These are phyloP conservation scores for Calidris pygmaea DNA, from an alignment of 2,113 vertebrate species.

Conservation along the genomic window DNA sequence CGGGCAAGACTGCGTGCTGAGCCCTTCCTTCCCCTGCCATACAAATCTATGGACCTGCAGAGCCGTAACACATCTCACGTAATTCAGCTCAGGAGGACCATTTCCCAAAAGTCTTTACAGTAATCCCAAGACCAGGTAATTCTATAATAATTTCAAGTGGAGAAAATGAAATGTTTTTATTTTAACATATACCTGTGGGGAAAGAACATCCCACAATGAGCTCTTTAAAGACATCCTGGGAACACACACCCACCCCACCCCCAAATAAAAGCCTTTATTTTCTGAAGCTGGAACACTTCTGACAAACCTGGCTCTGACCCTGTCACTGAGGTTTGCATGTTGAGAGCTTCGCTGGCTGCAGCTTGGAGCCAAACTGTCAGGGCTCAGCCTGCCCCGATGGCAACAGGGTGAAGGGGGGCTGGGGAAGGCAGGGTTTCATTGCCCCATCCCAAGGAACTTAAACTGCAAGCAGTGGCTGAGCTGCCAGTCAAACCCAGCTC, in stretches of 20 bases:
- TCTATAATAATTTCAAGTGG: background rate
- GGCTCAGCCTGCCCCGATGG: background rate
- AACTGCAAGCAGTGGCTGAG: background rate
- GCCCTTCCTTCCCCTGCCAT: background rate
- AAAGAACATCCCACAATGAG: background rate
- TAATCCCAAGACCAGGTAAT: background rate
- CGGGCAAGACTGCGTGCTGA: accelerated
- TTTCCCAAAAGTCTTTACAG: background rate
- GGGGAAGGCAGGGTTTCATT: background rate
- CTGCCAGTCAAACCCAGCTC: background rate
- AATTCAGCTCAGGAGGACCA: background rate
- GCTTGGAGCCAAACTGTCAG: background rate
- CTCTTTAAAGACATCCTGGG: background rate
- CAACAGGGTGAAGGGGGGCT: accelerated
- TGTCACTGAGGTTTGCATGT: background rate
- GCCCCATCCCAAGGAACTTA: background rate
- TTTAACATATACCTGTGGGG: background rate
- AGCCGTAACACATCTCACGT: accelerated
- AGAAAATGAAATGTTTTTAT: background rate
- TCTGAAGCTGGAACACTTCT: background rate
- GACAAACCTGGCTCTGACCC: background rate
- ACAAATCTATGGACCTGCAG: background rate
- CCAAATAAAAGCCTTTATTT: background rate
- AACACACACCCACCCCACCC: background rate
- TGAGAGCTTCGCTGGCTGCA: background rate